A percentile compares a stretch with the other conserved stretches of the same genome.
Conservation (phyloP, 2,888 invertebrate genomes). For the Papilio elwesi region DNA sequence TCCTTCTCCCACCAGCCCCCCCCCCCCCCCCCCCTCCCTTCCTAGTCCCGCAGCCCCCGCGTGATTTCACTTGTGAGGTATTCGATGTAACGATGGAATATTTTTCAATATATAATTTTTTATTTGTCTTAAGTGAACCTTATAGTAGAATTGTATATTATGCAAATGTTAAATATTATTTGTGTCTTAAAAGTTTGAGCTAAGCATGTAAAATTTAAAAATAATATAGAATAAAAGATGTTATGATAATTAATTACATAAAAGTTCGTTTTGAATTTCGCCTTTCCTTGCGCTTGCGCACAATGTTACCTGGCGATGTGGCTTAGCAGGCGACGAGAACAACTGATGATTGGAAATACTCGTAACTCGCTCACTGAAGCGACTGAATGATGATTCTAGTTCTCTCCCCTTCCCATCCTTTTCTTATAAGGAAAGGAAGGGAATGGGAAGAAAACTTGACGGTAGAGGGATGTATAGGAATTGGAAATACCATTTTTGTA, state of each 20-base stretch:
- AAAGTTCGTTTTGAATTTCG: constrained; percentile 67
- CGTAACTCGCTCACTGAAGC: no score
- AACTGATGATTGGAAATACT: no score
- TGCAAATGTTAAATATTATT: constrained; percentile 84
- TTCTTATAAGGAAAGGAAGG: no score
- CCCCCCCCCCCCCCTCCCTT: constrained; percentile 51
- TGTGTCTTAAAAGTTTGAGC: constrained; percentile 83
- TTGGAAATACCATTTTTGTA: no score
- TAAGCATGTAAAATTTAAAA: constrained; percentile 84
- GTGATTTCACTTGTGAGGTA: constrained; percentile 59
- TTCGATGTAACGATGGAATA: constrained; percentile 79
- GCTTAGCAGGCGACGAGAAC: no score
- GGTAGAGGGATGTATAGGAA: no score
- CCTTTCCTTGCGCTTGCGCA: constrained; percentile 56
- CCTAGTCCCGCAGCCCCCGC: constrained; percentile 54
- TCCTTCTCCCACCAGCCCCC: constrained; percentile 40
- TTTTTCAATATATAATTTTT: constrained; percentile 77
- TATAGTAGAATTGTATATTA: constrained; percentile 80
- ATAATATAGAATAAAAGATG: constrained; percentile 85
- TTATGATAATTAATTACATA: constrained; percentile 84
- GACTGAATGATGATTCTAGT: no score
- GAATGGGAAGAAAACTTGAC: no score
- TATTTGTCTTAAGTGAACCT: constrained; percentile 77
- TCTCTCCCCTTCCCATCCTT: no score
- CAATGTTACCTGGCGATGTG: not conserved